Conservation (phyloP, 1,140 invertebrate species). For the Hermetia illucens region DNA sequence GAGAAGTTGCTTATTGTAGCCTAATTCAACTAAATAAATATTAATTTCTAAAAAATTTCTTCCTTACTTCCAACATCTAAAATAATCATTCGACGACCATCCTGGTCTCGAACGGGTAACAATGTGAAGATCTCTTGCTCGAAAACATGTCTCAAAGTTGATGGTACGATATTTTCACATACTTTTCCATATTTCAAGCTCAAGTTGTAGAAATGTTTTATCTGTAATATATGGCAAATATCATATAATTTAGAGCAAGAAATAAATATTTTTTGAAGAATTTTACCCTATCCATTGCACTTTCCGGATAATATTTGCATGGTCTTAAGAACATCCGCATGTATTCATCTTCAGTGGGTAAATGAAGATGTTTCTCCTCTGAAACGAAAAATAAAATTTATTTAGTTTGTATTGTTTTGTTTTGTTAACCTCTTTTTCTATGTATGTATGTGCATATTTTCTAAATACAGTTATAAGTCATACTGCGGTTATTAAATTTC, state of each 20-base stretch:
- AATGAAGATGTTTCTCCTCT: conserved; percentile 37
- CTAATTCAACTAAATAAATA: conserved; percentile 3
- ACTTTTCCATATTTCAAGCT: conserved; percentile 37
- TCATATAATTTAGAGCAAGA: no score
- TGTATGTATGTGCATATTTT: no score
- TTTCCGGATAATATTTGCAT: conserved; percentile 51
- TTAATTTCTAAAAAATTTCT: conserved; percentile 2
- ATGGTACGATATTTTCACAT: conserved; percentile 34
- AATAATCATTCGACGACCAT: conserved; percentile 39
- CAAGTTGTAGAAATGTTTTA: conserved; percentile 43
- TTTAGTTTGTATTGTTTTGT: no score
- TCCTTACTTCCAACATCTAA: conserved; percentile 40
- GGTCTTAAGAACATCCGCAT: conserved; percentile 48
- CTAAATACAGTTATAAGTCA: no score
- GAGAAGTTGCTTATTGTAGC: neutral
- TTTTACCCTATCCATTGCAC: conserved; percentile 42
- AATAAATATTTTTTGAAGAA: conserved; percentile 1
- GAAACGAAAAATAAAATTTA: no score
- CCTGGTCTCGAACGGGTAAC: conserved; percentile 36
- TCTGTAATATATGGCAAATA: conserved; percentile 28
- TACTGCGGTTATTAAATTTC: no score
- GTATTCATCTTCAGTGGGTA: conserved; percentile 44
- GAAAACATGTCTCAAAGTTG: conserved; percentile 33
- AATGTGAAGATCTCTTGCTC: conserved; percentile 38
- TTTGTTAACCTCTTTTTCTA: no score